A percentile compares a stretch with the other conserved stretches of the same genome.
These are phyloP conservation scores for Maniola jurtina DNA, from an alignment of 1,140 invertebrate genomes.

Conservation along the genomic window DNA sequence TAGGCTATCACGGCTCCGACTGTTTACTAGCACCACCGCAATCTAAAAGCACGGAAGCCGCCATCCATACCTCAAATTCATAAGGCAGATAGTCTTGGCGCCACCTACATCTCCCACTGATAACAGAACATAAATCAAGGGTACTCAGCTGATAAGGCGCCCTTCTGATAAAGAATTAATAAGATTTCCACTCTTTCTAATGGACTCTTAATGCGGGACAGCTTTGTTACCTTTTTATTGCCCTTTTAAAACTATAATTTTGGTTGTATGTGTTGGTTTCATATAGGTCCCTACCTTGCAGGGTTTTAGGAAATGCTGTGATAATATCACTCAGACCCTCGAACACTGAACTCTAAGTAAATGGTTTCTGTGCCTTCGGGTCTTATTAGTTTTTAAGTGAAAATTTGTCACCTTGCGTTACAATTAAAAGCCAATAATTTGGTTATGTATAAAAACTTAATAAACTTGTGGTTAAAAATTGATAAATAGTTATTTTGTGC, in stretches of 20 bases:
- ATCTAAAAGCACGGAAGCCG: constrained; percentile 25
- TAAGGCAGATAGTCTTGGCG: constrained; percentile 39
- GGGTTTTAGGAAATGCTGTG: not conserved
- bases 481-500: too few relatives aligned
- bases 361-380: too few relatives aligned
- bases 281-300: not conserved
- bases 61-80: constrained; percentile 35
- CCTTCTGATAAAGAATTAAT: constrained; percentile 30
- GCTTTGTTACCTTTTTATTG: constrained; percentile 32
- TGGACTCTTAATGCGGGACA: constrained; percentile 30
- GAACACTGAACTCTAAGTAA: too few relatives aligned
- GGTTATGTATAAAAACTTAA: too few relatives aligned
- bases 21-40: not conserved
- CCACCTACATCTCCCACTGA: constrained; percentile 31
- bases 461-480: too few relatives aligned
- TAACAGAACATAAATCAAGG: constrained; percentile 36
- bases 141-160: constrained; percentile 34
- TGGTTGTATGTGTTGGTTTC: not conserved
- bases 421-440: too few relatives aligned
- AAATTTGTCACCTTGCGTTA: too few relatives aligned
- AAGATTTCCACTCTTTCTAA: constrained; percentile 29
- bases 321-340: too few relatives aligned
- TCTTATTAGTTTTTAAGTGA: too few relatives aligned
- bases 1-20: not conserved
- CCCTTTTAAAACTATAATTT: constrained; percentile 22